Percentiles rank a stretch among this genome's conserved stretches.
These are phyloP conservation scores for Agrotis clavis DNA, from an alignment of 2,888 invertebrate species.

Conservation along the genomic window DNA sequence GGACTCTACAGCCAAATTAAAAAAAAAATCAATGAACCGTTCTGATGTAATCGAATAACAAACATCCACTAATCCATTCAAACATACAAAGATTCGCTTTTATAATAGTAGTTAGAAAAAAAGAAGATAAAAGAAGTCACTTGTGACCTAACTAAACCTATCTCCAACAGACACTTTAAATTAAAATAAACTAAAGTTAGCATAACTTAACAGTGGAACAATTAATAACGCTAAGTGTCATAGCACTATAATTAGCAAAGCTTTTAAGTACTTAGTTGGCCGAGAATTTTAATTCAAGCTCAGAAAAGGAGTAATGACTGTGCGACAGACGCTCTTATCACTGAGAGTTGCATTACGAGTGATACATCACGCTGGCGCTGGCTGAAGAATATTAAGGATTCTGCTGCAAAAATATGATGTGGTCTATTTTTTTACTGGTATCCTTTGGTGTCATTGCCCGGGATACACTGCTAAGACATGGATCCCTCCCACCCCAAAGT, in stretches of 20 bases:
- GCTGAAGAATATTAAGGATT: slow-evolving; percentile 1
- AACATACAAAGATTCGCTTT: too few species aligned
- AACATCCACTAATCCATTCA: too few species aligned
- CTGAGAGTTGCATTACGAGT: slow-evolving; percentile 30
- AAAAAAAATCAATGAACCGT: too few species aligned
- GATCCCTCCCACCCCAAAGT: too few species aligned
- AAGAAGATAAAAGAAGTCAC: too few species aligned
- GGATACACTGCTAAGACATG: too few species aligned
- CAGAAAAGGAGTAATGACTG: slow-evolving; percentile 34
- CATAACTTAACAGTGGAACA: slow-evolving; percentile 10
- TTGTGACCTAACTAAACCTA: not conserved
- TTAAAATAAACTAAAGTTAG: not conserved
- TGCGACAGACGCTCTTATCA: slow-evolving; percentile 34
- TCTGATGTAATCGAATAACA: too few species aligned
- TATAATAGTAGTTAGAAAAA: too few species aligned
- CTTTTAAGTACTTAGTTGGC: slow-evolving; percentile 43
- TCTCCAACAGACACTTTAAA: slow-evolving; percentile 4
- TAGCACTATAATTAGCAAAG: slow-evolving; percentile 48
- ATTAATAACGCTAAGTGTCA: slow-evolving; percentile 38
- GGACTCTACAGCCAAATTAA: too few species aligned
- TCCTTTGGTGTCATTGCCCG: too few species aligned
- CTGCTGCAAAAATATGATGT: slow-evolving; percentile 15
- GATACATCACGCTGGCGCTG: slow-evolving; percentile 23
- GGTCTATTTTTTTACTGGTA: too few species aligned
- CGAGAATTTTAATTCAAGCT: slow-evolving; percentile 53